Conservation (phyloP, 1,140 invertebrate species). For the Bilobella aurantiaca region DNA sequence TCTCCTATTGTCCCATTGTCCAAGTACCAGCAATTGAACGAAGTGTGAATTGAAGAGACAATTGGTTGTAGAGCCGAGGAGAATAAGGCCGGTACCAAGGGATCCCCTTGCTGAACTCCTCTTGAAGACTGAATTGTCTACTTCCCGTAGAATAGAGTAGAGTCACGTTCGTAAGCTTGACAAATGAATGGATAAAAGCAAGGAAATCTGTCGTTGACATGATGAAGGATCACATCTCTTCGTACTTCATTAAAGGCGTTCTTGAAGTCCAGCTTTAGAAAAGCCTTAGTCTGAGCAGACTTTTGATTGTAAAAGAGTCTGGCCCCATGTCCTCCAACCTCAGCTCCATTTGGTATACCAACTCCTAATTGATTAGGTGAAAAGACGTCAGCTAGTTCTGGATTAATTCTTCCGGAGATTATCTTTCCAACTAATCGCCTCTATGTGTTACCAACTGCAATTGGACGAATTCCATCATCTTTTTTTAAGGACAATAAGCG, state of each 20-base stretch:
- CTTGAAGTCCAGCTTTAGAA: slow-evolving; percentile 1
- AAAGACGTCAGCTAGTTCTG: not conserved
- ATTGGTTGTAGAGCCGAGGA: too few species aligned
- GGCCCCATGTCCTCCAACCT: not conserved
- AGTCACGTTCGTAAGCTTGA: not conserved
- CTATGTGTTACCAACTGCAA: not conserved
- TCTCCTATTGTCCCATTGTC: not conserved
- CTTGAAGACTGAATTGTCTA: not conserved
- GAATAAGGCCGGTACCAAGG: not conserved
- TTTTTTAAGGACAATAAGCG: not conserved
- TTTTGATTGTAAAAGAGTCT: not conserved
- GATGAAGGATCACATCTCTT: not conserved
- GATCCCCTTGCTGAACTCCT: not conserved
- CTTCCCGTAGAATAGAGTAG: not conserved
- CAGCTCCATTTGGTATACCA: not conserved
- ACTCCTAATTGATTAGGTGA: slow-evolving; percentile 4
- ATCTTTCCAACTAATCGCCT: not conserved
- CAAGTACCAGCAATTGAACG: too few species aligned
- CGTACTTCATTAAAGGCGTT: slow-evolving; percentile 8
- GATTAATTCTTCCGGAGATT: not conserved
- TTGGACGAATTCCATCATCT: not conserved
- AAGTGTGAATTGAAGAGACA: too few species aligned
- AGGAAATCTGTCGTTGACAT: not conserved
- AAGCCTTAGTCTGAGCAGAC: not conserved
- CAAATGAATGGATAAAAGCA: not conserved